phyloP scores from a whole-genome alignment of 2,888 invertebrate species.

The Latrodectus hesperus region DNA sequence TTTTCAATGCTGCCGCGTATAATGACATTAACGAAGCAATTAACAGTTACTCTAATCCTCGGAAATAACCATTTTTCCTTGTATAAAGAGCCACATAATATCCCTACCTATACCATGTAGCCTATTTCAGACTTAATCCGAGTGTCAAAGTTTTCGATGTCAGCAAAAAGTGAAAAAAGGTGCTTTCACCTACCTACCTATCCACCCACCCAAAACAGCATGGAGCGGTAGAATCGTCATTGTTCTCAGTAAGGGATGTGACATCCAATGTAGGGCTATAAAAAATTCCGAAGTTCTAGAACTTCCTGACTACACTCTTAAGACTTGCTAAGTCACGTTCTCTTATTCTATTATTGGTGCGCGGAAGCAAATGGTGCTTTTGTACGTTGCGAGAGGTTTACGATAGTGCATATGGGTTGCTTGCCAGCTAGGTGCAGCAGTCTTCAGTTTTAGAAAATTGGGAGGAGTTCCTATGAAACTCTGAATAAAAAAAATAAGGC shows the following conservation, averaged over 20 bases:
- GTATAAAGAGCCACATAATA: not conserved
- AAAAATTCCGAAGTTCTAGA: not conserved
- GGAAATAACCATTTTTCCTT: not conserved
- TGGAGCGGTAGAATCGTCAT: not conserved
- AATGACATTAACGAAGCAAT: not conserved
- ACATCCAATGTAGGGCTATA: constrained; percentile 22
- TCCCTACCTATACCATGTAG: not conserved
- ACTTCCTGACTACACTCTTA: constrained; percentile 43
- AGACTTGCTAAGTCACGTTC: constrained; percentile 59
- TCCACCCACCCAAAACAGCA: too few species aligned
- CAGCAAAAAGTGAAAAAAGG: not conserved
- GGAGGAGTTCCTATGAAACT: not conserved
- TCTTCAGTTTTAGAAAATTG: constrained; percentile 1
- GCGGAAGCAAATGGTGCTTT: constrained; percentile 23
- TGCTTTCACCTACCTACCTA: too few species aligned
- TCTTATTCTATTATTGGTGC: constrained; percentile 48
- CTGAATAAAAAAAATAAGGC: not conserved
- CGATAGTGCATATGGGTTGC: constrained; percentile 24
- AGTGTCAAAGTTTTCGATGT: not conserved
- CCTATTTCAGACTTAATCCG: not conserved
- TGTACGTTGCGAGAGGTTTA: constrained; percentile 33
- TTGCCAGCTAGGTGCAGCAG: constrained; percentile 1
- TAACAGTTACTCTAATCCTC: not conserved
- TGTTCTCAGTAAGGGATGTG: constrained; percentile 18
- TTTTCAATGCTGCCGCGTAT: too few species aligned